Base-by-base conservation (phyloP, 2,888 invertebrate genomes). In the Drosophila kambysellisi region DNA sequence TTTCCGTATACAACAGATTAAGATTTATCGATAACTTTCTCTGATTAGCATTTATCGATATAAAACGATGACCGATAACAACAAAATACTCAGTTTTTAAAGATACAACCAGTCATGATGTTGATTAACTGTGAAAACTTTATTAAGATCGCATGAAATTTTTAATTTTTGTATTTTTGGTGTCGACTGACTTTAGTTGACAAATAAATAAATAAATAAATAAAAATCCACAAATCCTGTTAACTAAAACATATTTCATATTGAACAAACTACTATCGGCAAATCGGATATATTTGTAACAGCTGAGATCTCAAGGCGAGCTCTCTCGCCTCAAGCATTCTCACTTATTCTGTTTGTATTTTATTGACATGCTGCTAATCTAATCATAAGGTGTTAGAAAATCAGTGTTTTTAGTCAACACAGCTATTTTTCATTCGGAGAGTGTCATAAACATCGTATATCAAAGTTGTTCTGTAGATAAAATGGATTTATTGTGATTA, bases 321-420 rank as follows among this genome's bases (percentile, higher is more conserved):
- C 17, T 39, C 17, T 39, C 39, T 35, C 5, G 35, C 5, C 35
- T 43, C 20, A 15, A 3, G 11, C 2, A 20, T 0, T 46, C 17
- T 20, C 20, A 46, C 15, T 15, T 25, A 7, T 46, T 20, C 15
- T 29, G 12, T 30, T 15, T 17, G 25, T 17, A 17, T 7, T 54
- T 3, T 46, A 11, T 52, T 58, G 20, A 52, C 52, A 48, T 51
- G 20, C n/a, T 20, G 52, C 39, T 56, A 60, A 73, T 74, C 65
- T 74, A 66, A 66, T 74, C 66, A 60, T 20, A 39, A 30, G 11
- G 30, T 58, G n/a, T 35, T 41, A 11, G 33, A 73, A 48, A 4
- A 25, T 25, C 8, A 8, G 5, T 5, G 41, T 41, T n/a, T n/a
- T 41, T 4, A 9, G 41, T n/a, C 2, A 41, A 41, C 41, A 41